Base-by-base conservation (phyloP, 2,113 vertebrate species). In the Alexandromys fortis region DNA sequence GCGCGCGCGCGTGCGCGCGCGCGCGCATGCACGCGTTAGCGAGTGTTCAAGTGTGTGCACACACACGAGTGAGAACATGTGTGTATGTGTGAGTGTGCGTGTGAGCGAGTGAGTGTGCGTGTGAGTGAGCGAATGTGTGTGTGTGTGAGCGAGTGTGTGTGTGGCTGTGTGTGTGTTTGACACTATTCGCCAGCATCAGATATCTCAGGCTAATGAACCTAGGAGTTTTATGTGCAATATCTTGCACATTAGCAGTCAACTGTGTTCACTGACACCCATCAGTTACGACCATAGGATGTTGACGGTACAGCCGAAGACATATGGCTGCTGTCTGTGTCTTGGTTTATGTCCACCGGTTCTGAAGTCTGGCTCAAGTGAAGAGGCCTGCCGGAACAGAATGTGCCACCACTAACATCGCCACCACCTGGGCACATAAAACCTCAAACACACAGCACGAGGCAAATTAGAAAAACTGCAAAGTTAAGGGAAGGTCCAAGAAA, bases 401-500 rank as follows among this genome's bases (percentile, higher is more conserved):
- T 22, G 49, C 0, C 1, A 61, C 38, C 78, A 65, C 8, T n/a
- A 38, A 68, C 2, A 55, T 13, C 12, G 52, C 35, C 45, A 49
- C 68, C 8, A 21, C 19, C 26, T 8, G 7, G 52, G 9, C 47
- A 78, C 49, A 38, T 10, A 5, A 42, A 86, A n/a, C 16, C 11
- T 45, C 1, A 16, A 10, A 68, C 26, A 49, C 65, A 65, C 65
- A 24, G n/a, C 21, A 77, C 21, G 7, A 55, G 42, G 6, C 33
- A 68, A 28, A 52, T 52, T 1, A 94, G 58, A 90, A 38, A 26
- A 82, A 72, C 0, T 61, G 26, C 47, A 24, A 52, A 79, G 21
- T 70, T 73, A 47, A 91, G 16, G 61, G 52, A 52, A 87, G 24
- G 49, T 47, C 45, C 38, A 77, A 68, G n/a, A 94, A 75, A 93